A percentile compares a stretch with the other conserved stretches of the same genome.
Evolutionary conservation across 1,140 invertebrate species (phyloP).

Genomic region (Piezodorus guildinii): DNA sequence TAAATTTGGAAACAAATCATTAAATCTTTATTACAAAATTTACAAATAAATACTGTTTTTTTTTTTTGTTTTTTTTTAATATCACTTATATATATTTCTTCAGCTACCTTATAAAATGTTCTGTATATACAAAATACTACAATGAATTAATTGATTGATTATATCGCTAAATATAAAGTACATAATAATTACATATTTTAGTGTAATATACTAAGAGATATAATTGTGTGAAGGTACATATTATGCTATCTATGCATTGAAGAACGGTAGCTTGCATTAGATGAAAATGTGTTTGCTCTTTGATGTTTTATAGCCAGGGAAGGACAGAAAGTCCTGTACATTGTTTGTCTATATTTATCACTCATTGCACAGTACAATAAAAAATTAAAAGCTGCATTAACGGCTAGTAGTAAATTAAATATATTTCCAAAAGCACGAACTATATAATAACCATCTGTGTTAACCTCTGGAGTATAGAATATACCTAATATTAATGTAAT

Average conservation of each 20-base stretch:
- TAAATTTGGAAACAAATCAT: too few relatives aligned
- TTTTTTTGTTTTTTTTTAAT: too few relatives aligned
- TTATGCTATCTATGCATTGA: conserved; percentile 7
- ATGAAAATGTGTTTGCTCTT: conserved; percentile 21
- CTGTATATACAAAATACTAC: too few relatives aligned
- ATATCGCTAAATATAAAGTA: too few relatives aligned
- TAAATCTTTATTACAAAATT: too few relatives aligned
- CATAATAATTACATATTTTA: too few relatives aligned
- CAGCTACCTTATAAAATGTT: too few relatives aligned
- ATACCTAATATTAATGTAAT: conserved; percentile 40
- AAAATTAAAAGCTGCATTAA: conserved; percentile 64
- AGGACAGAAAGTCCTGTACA: conserved; percentile 49
- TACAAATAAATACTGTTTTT: too few relatives aligned
- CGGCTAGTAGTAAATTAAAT: conserved; percentile 54
- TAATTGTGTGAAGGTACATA: too few relatives aligned
- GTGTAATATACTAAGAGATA: too few relatives aligned
- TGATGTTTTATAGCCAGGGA: conserved; percentile 30
- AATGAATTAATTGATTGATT: too few relatives aligned
- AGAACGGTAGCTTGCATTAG: conserved; percentile 24
- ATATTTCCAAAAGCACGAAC: conserved; percentile 51
- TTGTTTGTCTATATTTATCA: conserved; percentile 60
- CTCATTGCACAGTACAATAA: conserved; percentile 65
- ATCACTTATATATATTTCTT: too few relatives aligned
- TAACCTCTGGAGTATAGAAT: conserved; percentile 34
- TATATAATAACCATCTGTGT: conserved; percentile 32